Evolutionary conservation across 2,888 invertebrate species (phyloP), one percentile per base, ranked within the genome.

Genomic region (Acrobasis repandana): DNA sequence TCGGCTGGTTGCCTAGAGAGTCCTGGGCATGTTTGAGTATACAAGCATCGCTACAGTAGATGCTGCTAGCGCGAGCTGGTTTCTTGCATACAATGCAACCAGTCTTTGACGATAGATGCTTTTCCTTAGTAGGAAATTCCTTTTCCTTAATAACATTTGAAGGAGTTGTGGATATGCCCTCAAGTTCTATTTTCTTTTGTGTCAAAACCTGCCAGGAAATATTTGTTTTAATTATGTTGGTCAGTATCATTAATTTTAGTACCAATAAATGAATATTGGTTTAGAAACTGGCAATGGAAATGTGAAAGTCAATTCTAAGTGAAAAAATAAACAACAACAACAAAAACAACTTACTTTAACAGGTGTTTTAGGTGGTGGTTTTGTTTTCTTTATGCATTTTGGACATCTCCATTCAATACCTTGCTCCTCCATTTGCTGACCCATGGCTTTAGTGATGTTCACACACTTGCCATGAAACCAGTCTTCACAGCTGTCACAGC

Each of bases 401-500:
- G 97, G 96, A 83, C 98, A 98, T 64, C 96, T 94, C 98, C 98
- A 98, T 78, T 97, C 97, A 66, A 95, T 94, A 9, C 97, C 96
- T 70, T 96, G 95, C 60, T 95, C 94, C 82, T 98, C 98, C 97
- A 98, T 98, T 86, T 97, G 96, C 75, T 96, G 95, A 60, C 97
- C 97, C 96, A 97, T 96, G 0, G 96, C 95, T 91, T 97, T 96
- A 18, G 97, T 97, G 50, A 99, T 96, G 73, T 97, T 97, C 14
- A 99, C 98, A 88, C 98, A 99, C 79, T 96, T 97, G n/a, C 98
- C 98, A 82, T 99, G 98, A 83, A 97, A 99, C 98, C 98, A 99
- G 80, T 98, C 98, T 81, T 98, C 97, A 82, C 98, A 99, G 14
- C 95, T 94, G 85, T 99, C 98, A 84, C 99, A 99, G 83, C 98